phyloP scores from a whole-genome alignment of 2,797 vertebrate species.

The Valencia hispanica region DNA sequence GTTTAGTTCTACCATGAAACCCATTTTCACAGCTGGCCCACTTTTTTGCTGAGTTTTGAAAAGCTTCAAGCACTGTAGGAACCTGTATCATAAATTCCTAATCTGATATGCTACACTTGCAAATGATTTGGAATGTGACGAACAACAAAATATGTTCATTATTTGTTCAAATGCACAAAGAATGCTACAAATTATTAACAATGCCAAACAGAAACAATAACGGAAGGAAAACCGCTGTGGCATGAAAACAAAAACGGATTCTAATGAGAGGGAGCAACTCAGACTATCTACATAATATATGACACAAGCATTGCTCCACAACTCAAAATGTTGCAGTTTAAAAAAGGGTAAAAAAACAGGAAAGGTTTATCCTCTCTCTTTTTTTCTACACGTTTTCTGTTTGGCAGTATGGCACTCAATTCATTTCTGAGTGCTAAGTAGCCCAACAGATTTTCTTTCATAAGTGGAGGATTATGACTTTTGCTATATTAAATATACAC shows the following conservation, averaged over 20 bases:
- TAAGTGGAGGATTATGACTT: too few relatives aligned
- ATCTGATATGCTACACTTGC: slow-evolving; percentile 16
- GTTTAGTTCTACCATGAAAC: slow-evolving; percentile 25
- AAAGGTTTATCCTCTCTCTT: neutral
- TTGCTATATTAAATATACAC: too few relatives aligned
- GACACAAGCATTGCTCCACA: neutral
- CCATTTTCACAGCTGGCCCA: slow-evolving; percentile 51
- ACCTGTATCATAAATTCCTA: slow-evolving; percentile 35
- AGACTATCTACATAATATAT: neutral
- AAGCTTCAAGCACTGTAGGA: slow-evolving; percentile 15
- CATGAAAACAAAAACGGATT: neutral
- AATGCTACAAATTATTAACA: slow-evolving; percentile 6
- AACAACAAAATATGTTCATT: slow-evolving; percentile 6
- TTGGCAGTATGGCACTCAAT: too few relatives aligned
- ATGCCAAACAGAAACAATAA: neutral
- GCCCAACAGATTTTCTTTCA: too few relatives aligned
- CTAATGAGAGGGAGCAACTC: slow-evolving; percentile 2
- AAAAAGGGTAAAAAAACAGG: neutral
- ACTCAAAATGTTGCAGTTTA: neutral
- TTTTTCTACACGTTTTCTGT: too few relatives aligned
- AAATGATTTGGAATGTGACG: neutral
- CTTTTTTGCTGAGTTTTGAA: slow-evolving; percentile 43
- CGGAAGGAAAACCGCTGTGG: neutral
- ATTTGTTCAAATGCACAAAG: slow-evolving; percentile 12
- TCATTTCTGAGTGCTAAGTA: too few relatives aligned